Evolutionary conservation across 92 coral and sea anemone genomes (phyloP).

Genomic region (Zoanthus solanderi): DNA sequence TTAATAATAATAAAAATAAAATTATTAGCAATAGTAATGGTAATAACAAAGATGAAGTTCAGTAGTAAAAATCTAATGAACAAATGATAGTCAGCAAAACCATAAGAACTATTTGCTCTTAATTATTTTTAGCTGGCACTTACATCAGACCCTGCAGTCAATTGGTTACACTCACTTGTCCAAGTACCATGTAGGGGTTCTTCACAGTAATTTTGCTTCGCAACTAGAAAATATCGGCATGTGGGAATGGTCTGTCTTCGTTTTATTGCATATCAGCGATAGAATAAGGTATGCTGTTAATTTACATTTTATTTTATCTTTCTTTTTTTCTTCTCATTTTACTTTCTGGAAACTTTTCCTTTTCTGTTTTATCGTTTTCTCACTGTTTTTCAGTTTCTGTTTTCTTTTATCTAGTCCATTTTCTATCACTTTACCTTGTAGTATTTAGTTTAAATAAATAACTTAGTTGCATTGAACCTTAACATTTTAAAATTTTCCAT

Average conservation of each 20-base stretch:
- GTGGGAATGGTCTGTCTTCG: conserved; percentile 99
- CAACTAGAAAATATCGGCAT: conserved; percentile 94
- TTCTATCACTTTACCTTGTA: not conserved
- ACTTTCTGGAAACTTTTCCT: no score
- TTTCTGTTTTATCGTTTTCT: no score
- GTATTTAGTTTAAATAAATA: no score
- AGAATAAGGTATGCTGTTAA: conserved; percentile 57
- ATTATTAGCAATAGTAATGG: no score
- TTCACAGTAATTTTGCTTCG: conserved; percentile 90
- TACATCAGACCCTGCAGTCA: conserved; percentile 86
- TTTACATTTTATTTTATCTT: not conserved
- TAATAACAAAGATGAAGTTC: no score
- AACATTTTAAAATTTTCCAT: no score
- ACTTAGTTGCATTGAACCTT: no score
- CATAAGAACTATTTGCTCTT: no score
- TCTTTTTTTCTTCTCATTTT: no score
- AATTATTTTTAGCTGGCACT: conserved; percentile 82
- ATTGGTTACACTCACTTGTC: conserved; percentile 93
- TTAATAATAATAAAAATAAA: no score
- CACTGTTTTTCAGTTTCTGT: not conserved
- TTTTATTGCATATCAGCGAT: conserved; percentile 86
- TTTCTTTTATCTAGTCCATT: not conserved
- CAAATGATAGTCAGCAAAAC: no score
- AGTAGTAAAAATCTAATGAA: no score
- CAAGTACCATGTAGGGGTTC: conserved; percentile 73